These are phyloP conservation scores for Euplexia lucipara DNA, from an alignment of 2,888 invertebrate genomes.

Conservation along the genomic window DNA sequence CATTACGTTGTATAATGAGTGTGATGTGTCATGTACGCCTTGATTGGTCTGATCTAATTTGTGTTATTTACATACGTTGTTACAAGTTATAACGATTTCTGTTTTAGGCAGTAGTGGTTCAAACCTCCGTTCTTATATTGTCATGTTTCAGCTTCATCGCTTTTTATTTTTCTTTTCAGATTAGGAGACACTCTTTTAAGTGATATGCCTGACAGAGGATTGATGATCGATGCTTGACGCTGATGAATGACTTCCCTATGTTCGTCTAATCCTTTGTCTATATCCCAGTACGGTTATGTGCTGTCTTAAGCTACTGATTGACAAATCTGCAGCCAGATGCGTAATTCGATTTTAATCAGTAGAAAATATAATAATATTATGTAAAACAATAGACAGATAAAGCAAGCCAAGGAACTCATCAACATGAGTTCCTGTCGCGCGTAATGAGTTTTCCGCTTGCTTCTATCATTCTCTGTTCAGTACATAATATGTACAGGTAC, in stretches of 20 bases:
- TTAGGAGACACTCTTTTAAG: too few species aligned
- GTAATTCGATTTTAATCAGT: conserved; percentile 1
- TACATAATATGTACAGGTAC: conserved; percentile 25
- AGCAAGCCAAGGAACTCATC: conserved; percentile 42
- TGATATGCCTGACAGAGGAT: too few species aligned
- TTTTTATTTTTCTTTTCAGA: too few species aligned
- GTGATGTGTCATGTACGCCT: conserved; percentile 50
- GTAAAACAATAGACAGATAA: conserved; percentile 26
- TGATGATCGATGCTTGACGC: too few species aligned
- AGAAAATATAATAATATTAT: conserved; percentile 11
- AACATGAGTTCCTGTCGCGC: conserved; percentile 37
- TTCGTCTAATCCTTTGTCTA: background rate
- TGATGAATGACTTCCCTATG: too few species aligned
- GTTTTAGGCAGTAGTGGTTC: background rate
- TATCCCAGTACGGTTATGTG: background rate
- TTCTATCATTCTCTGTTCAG: conserved; percentile 33
- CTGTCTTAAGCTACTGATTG: background rate
- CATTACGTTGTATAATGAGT: conserved; percentile 48
- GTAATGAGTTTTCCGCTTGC: conserved; percentile 40
- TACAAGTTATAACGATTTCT: background rate
- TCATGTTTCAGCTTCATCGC: too few species aligned
- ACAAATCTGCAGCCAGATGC: background rate
- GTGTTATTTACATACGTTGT: conserved; percentile 2
- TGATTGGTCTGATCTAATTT: conserved; percentile 32
- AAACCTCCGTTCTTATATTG: too few species aligned